Evolutionary conservation across 2,888 invertebrate genomes (phyloP), one percentile per base, ranked within the genome.

Genomic region (Pterobdella sp.): DNA sequence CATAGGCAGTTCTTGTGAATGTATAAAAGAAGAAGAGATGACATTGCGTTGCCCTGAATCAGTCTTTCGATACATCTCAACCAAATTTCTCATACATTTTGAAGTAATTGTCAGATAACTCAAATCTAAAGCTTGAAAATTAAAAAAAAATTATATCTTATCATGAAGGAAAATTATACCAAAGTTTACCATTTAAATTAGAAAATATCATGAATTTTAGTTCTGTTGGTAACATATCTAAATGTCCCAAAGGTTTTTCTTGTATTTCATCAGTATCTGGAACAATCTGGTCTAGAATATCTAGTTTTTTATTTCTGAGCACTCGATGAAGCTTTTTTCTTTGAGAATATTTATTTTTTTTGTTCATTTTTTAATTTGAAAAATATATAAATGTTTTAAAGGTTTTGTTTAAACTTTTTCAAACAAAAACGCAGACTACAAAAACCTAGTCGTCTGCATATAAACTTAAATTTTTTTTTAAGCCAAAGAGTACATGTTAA

Each of bases 101-200:
- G 83, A 82, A 67, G 80, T 78, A 22, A 83, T 81, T 26, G 82
- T 81, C 74, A 83, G 74, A n/a, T 81, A 74, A 74, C 83, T 82
- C 37, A 82, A 75, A 35, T 82, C 81, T 74, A 81, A 79, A 74
- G 82, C 83, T 83, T 78, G 67, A 79, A 79, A 60, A 65, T 31
- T 35, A 31, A 66, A 34, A 36, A n/a, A n/a, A n/a, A 34, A 67
- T 49, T 31, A 35, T 29, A 68, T 36, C 63, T 7, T 49, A 71
- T 29, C 26, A 65, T n/a, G 32, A 71, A 31, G 7, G n/a, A 26
- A 14, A 29, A 31, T 31, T 31, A 3, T 22, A n/a, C 29, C n/a
- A 18, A 65, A 69, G 67, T 63, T 73, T 78, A 82, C 82, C 79
- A 77, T 79, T 77, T 31, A 82, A 76, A 77, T 80, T 81, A 75